Evolutionary conservation across 2,888 invertebrate genomes (phyloP).

Genomic region (Eristalis arbustorum): DNA sequence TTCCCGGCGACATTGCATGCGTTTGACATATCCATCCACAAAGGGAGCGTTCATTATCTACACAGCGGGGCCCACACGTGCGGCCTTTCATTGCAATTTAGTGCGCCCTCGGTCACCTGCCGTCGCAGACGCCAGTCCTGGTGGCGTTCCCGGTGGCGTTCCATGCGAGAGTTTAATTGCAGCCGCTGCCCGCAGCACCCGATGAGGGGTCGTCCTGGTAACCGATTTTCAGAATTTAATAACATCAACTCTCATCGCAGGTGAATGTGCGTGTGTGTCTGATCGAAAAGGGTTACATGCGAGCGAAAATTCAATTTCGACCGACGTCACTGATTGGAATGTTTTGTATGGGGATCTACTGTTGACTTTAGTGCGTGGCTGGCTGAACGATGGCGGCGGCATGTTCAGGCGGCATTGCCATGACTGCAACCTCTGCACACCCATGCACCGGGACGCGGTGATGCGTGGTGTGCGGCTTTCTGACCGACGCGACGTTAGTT

Average conservation of each 20-base stretch:
- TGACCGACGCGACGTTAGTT: neutral
- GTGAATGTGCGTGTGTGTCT: neutral
- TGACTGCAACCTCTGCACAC: neutral
- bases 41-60: conserved; percentile 21
- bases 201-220: conserved; percentile 9
- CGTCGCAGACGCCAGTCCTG: neutral
- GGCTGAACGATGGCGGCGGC: neutral
- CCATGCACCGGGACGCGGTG: neutral
- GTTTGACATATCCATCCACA: neutral
- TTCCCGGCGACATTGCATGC: neutral
- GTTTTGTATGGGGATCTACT: conserved; percentile 4
- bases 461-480: neutral
- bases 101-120: neutral
- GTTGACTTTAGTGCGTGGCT: neutral
- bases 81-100: neutral
- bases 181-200: neutral
- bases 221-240: conserved; percentile 35
- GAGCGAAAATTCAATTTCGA: conserved; percentile 28
- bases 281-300: conserved; percentile 18
- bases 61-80: conserved; percentile 6
- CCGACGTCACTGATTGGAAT: conserved; percentile 32
- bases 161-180: conserved; percentile 2
- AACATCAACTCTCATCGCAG: conserved; percentile 19
- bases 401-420: neutral
- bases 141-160: neutral